Percentiles rank a stretch among this genome's conserved stretches.
These are phyloP conservation scores for Argyra leucocephala DNA, from an alignment of 2,888 invertebrate genomes.

Conservation along the genomic window DNA sequence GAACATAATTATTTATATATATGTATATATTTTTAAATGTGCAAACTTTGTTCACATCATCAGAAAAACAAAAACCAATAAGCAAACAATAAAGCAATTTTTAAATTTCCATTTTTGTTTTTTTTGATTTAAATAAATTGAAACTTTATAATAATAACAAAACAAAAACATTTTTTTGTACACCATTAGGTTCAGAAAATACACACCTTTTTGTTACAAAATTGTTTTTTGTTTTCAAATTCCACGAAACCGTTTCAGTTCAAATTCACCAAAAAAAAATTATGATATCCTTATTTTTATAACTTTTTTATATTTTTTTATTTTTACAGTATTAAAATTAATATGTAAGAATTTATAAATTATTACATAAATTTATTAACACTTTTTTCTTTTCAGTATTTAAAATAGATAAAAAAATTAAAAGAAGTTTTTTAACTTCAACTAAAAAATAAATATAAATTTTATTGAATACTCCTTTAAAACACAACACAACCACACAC, in stretches of 20 bases:
- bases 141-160: background rate
- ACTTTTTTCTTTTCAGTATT: too few species aligned
- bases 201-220: constrained; percentile 4
- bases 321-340: too few species aligned
- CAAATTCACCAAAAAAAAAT: background rate
- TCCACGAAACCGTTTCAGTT: background rate
- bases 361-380: too few species aligned
- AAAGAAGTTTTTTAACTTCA: too few species aligned
- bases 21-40: background rate
- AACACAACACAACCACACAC: background rate
- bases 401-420: too few species aligned
- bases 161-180: background rate
- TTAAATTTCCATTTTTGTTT: too few species aligned
- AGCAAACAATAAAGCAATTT: background rate
- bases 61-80: background rate
- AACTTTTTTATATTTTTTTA: background rate
- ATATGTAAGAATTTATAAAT: too few species aligned
- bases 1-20: background rate
- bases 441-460: background rate
- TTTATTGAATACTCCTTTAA: background rate
- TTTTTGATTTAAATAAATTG: background rate
- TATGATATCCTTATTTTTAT: background rate
- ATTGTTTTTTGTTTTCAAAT: background rate
- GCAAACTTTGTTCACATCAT: background rate
- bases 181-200: background rate